phyloP scores from a whole-genome alignment of 35 echinoderm and acorn worm genomes.

The Strongylocentrotus purpuratus region DNA sequence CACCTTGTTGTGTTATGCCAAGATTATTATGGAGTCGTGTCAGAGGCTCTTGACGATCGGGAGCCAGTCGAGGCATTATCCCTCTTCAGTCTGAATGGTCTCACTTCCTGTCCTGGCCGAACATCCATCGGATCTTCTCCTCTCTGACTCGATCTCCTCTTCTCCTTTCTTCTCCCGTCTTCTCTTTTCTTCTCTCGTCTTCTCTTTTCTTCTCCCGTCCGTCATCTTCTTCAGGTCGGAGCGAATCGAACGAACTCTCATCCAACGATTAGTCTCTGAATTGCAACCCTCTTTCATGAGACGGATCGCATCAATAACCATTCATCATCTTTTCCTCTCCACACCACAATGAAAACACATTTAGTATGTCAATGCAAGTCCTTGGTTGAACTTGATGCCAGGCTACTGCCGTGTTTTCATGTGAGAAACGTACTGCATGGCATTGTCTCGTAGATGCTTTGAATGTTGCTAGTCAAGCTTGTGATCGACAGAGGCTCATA shows the following conservation, averaged over 20 bases:
- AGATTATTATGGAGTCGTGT: slow-evolving; percentile 17
- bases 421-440: not conserved
- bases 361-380: not conserved
- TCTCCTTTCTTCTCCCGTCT: no score
- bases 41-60: slow-evolving; percentile 11
- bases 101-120: slow-evolving; percentile 28
- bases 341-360: not conserved
- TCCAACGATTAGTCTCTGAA: not conserved
- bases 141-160: no score
- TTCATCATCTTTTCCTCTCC: not conserved
- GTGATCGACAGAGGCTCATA: no score
- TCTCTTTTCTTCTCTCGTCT: no score
- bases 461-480: no score
- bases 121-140: not conserved
- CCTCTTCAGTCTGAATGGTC: slow-evolving; percentile 40
- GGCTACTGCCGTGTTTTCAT: no score
- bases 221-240: not conserved
- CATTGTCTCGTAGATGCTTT: not conserved
- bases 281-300: not conserved
- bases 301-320: not conserved
- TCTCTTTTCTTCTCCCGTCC: not conserved
- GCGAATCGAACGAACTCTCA: not conserved
- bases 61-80: slow-evolving; percentile 32
- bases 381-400: no score
- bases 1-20: slow-evolving; percentile 9